These are phyloP conservation scores for Bombus waltoni DNA, from an alignment of 1,140 invertebrate species.

Conservation along the genomic window DNA sequence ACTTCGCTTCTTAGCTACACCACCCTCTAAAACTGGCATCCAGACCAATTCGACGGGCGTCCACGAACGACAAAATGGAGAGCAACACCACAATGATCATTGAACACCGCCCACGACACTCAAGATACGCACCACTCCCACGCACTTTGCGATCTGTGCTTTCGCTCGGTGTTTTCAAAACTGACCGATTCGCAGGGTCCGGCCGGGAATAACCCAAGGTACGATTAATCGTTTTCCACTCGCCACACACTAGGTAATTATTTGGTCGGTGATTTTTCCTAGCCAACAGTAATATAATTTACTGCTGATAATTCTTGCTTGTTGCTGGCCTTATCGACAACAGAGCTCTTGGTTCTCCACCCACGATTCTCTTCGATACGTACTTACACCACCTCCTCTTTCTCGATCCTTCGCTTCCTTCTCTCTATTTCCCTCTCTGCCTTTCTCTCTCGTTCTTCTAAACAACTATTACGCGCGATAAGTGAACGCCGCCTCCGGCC, in stretches of 20 bases:
- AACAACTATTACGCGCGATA: conserved; percentile 57
- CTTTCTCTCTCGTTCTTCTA: conserved; percentile 16
- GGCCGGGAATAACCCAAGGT: conserved; percentile 36
- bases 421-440: not conserved
- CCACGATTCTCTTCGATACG: conserved; percentile 45
- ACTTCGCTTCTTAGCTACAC: conserved; percentile 68
- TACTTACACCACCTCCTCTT: not conserved
- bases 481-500: conserved; percentile 14
- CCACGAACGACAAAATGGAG: conserved; percentile 7
- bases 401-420: not conserved
- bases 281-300: conserved; percentile 52
- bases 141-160: not conserved
- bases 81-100: conserved; percentile 22
- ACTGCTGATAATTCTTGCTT: conserved; percentile 47
- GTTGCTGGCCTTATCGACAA: conserved; percentile 56
- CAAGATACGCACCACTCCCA: conserved; percentile 10
- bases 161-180: not conserved
- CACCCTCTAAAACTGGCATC: conserved; percentile 77
- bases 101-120: conserved; percentile 27
- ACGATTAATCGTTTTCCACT: conserved; percentile 56
- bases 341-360: conserved; percentile 48
- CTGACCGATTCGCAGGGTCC: conserved; percentile 11
- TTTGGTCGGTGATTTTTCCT: conserved; percentile 60
- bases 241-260: conserved; percentile 56
- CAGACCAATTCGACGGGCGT: conserved; percentile 52